Conservation (phyloP, 2,888 invertebrate genomes). For the Andrena haemorrhoa region DNA sequence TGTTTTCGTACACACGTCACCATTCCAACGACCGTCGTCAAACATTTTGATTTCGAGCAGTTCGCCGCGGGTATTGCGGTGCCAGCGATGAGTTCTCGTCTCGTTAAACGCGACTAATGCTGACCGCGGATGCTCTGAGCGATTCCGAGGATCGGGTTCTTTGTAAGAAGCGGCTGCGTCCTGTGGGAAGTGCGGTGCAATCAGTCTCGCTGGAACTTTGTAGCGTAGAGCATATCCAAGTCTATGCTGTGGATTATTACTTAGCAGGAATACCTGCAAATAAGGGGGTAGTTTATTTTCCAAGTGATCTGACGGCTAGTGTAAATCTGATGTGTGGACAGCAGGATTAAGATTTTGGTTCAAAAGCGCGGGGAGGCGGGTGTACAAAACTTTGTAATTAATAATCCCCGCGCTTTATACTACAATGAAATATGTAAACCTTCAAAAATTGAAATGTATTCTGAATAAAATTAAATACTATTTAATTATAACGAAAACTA, state of each 20-base stretch:
- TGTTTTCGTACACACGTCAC: slow-evolving; percentile 58
- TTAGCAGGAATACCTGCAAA: too few species aligned
- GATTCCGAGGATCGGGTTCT: background rate
- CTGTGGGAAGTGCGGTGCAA: background rate
- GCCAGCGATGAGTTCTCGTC: slow-evolving; percentile 66
- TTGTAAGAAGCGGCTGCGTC: background rate
- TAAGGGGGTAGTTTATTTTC: too few species aligned
- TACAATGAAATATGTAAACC: too few species aligned
- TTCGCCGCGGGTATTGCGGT: slow-evolving; percentile 47
- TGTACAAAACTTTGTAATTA: too few species aligned
- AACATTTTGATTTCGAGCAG: slow-evolving; percentile 75
- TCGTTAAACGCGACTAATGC: slow-evolving; percentile 35
- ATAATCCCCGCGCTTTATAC: too few species aligned
- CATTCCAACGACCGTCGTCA: slow-evolving; percentile 68
- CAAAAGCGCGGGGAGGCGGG: too few species aligned
- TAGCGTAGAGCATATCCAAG: background rate
- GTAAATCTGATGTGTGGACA: too few species aligned
- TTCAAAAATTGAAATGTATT: too few species aligned
- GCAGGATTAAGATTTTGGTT: too few species aligned
- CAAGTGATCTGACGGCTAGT: too few species aligned
- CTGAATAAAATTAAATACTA: too few species aligned
- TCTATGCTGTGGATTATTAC: background rate
- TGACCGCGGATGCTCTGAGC: background rate
- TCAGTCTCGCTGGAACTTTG: background rate
- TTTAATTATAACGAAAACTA: too few species aligned